Base-by-base conservation (phyloP, 1,140 invertebrate genomes). In the Calliopsis andreniformis region DNA sequence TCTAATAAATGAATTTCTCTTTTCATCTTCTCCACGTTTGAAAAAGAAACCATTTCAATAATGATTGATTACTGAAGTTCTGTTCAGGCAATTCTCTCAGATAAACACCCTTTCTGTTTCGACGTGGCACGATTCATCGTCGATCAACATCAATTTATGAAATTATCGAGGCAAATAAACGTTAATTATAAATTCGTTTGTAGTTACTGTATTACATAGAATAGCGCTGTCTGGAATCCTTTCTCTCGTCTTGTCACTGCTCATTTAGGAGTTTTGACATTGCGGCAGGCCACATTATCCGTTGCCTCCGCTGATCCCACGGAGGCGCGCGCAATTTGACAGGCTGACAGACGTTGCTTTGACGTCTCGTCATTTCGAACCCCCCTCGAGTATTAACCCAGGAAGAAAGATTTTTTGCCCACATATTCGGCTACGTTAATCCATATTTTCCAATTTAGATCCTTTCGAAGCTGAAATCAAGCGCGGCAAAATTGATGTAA, bases 261-360 rank as follows among this genome's bases (percentile, higher is more conserved):
- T 77, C 47, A 16, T 82, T 77, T 72, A 64, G 28, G 43, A 67
- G 62, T 77, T 82, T 82, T 82, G 80, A 82, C 80, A 39, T 39
- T 63, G 73, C 35, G 80, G 80, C 42, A 43, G 23, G 73, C 73
- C 73, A 62, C 79, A 82, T 81, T 82, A 81, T 42, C 30, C 58
- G 49, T 62, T 49, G 49, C 79, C 56, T 63, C 62, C 25, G 30
- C 55, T 16, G 42, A 14, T 23, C 25, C 76, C 49, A 43, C 42
- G 39, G 55, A 53, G 66, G 32, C 42, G 32, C 51, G 66, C 56
- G 32, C 32, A 25, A 62, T 53, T 55, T 39, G 67, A 81, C 73
- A 51, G 66, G 30, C 8, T 63, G 80, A 81, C 79, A 81, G 67
- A 23, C 39, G 14, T 28, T 23, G 79, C 53, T 82, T 82, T 81